A percentile compares a stretch with the other conserved stretches of the same genome.
phyloP scores from a whole-genome alignment of 2,113 vertebrate species.

The Scortum barcoo region DNA sequence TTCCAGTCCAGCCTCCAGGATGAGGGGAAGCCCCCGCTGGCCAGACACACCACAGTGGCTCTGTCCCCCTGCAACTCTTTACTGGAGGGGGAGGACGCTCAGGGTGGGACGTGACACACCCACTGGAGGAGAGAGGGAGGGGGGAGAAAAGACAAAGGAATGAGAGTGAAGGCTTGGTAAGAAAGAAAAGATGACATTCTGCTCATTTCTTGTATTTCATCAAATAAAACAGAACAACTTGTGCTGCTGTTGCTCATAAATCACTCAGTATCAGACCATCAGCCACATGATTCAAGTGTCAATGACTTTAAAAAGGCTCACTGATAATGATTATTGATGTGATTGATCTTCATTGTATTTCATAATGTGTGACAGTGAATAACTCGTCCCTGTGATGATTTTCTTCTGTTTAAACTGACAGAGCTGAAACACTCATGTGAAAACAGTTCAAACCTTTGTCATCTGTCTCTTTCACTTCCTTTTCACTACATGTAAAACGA shows the following conservation, averaged over 20 bases:
- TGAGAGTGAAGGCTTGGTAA: background rate
- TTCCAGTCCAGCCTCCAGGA: no score
- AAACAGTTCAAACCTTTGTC: background rate
- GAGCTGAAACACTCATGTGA: background rate
- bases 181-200: background rate
- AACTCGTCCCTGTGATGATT: background rate
- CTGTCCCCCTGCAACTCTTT: no score
- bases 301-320: background rate
- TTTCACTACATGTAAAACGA: conserved; percentile 24
- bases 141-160: background rate
- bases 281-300: background rate
- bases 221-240: background rate
- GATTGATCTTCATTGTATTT: background rate
- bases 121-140: no score
- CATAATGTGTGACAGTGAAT: background rate
- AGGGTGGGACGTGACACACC: no score
- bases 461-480: conserved; percentile 41
- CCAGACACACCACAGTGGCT: no score
- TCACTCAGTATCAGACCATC: conserved; percentile 14
- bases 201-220: no score
- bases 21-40: no score
- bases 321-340: background rate
- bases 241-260: conserved; percentile 4
- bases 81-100: no score
- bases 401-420: conserved; percentile 24